Percentiles rank a stretch among this genome's conserved stretches.
These are phyloP conservation scores for Oryzaephilus surinamensis DNA, from an alignment of 1,140 invertebrate genomes.

Conservation along the genomic window DNA sequence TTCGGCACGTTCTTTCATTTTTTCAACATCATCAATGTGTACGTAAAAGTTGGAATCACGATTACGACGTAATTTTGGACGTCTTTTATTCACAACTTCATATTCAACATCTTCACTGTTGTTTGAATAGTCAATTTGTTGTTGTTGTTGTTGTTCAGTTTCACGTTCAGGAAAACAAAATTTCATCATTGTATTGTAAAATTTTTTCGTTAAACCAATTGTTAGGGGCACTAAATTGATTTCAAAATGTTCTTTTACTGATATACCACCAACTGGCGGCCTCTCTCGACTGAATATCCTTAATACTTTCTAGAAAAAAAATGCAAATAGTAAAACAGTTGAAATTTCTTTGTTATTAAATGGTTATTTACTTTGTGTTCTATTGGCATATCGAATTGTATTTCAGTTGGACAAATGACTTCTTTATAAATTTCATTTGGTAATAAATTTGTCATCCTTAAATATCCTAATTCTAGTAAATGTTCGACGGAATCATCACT, in stretches of 20 bases:
- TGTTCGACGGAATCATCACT: constrained; percentile 97
- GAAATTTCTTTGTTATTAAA: background rate
- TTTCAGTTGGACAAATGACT: constrained; percentile 78
- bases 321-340: too few relatives aligned
- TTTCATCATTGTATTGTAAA: constrained; percentile 94
- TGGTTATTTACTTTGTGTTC: constrained; percentile 51
- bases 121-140: too few relatives aligned
- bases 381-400: constrained; percentile 81
- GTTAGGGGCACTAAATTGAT: constrained; percentile 90
- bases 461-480: constrained; percentile 91
- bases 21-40: constrained; percentile 90
- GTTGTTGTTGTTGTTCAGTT: constrained; percentile 68
- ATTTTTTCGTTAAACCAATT: constrained; percentile 92
- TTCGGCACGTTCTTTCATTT: constrained; percentile 97
- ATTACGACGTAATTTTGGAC: constrained; percentile 44
- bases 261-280: constrained; percentile 91
- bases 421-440: constrained; percentile 92
- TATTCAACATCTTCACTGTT: constrained; percentile 44
- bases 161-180: constrained; percentile 98
- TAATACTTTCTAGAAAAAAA: constrained; percentile 54
- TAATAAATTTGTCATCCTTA: constrained; percentile 88
- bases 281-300: constrained; percentile 83
- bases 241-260: constrained; percentile 97
- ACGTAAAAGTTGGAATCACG: constrained; percentile 85
- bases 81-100: constrained; percentile 23